These are phyloP conservation scores for Melanostoma scalare DNA, from an alignment of 2,888 invertebrate species.

Conservation along the genomic window DNA sequence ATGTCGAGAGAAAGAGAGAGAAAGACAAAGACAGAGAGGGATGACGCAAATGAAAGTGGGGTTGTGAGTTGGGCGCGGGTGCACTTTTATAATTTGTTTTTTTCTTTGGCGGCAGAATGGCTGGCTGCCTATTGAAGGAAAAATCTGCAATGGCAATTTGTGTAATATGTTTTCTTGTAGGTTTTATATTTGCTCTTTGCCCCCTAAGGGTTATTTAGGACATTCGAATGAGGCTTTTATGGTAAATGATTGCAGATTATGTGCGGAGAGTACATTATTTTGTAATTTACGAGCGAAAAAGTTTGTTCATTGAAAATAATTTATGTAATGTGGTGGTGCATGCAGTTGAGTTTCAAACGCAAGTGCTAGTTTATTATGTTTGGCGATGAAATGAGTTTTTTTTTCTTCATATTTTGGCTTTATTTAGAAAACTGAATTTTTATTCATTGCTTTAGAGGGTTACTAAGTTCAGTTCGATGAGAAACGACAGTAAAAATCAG, in stretches of 20 bases:
- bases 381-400: no score
- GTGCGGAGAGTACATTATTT: slow-evolving; percentile 69
- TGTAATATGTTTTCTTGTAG: slow-evolving; percentile 59
- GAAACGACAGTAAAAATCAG: no score
- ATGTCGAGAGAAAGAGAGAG: neutral
- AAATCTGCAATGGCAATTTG: slow-evolving; percentile 70
- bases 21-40: neutral
- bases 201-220: slow-evolving; percentile 50
- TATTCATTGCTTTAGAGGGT: no score
- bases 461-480: no score
- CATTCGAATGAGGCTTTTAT: slow-evolving; percentile 68
- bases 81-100: slow-evolving; percentile 45
- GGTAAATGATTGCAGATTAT: slow-evolving; percentile 70
- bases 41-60: neutral
- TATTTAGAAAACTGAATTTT: no score
- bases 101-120: slow-evolving; percentile 63
- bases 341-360: slow-evolving; percentile 35
- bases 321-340: slow-evolving; percentile 39
- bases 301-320: slow-evolving; percentile 62
- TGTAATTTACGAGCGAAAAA: slow-evolving; percentile 64
- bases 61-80: slow-evolving; percentile 51
- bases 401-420: no score
- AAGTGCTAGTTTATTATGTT: slow-evolving; percentile 21
- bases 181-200: neutral
- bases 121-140: slow-evolving; percentile 60